Percentiles rank a stretch among this genome's conserved stretches.
phyloP scores from a whole-genome alignment of 53 echinoderm and acorn worm species.

The Luidia sarsii region DNA sequence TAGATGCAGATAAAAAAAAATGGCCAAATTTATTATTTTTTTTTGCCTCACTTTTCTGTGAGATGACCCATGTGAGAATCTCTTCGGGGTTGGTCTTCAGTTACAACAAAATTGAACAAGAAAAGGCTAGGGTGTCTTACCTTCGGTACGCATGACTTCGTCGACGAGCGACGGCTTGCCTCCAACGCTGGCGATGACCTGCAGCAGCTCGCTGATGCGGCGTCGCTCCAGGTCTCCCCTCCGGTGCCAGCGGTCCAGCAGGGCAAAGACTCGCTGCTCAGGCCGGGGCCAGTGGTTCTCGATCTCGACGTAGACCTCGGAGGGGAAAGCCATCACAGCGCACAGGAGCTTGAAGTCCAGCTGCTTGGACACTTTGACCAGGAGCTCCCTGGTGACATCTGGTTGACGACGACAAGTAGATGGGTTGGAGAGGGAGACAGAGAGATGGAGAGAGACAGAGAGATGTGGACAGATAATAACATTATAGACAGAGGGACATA shows the following conservation, averaged over 20 bases:
- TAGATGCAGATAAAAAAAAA: no score
- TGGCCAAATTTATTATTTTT: no score
- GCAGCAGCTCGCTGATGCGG: slow-evolving; percentile 11
- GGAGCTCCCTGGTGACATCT: not conserved
- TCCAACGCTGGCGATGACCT: slow-evolving; percentile 21
- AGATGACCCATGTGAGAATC: no score
- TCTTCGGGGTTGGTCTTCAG: no score
- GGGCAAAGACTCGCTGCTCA: slow-evolving; percentile 19
- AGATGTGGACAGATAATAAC: no score
- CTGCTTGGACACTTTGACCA: slow-evolving; percentile 18
- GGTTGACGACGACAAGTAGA: not conserved
- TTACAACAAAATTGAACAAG: no score
- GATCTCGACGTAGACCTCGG: not conserved
- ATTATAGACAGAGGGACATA: no score
- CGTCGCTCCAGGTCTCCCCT: slow-evolving; percentile 6
- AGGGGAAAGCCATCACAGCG: not conserved
- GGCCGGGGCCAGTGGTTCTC: not conserved
- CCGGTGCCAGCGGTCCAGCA: slow-evolving; percentile 32
- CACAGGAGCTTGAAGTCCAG: not conserved
- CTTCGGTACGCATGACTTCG: slow-evolving; percentile 19
- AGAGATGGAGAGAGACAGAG: no score
- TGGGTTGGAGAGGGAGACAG: no score
- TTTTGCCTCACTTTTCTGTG: no score
- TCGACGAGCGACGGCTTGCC: slow-evolving; percentile 12
- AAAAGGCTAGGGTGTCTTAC: slow-evolving; percentile 19